Conservation (phyloP, 1,140 invertebrate species). For the Geopemphigus sp. region DNA sequence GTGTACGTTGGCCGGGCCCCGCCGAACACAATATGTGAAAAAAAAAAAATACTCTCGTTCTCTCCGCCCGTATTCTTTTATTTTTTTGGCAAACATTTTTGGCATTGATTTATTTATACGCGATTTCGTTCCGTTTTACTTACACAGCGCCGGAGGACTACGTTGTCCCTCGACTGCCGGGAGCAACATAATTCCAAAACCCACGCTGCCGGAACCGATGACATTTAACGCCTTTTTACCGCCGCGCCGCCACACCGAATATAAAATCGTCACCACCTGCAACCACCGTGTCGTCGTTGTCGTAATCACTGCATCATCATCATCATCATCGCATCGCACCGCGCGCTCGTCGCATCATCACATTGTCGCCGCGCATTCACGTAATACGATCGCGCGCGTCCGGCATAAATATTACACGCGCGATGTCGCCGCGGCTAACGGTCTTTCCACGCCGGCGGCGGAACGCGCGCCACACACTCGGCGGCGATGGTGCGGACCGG, state of each 20-base stretch:
- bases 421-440: too few relatives aligned
- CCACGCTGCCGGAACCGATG: conserved; percentile 39
- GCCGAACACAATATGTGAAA: conserved; percentile 1
- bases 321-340: too few relatives aligned
- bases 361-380: background rate
- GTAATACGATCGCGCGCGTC: background rate
- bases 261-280: background rate
- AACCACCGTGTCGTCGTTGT: background rate
- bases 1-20: conserved; percentile 8
- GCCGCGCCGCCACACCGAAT: conserved; percentile 4
- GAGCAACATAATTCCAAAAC: conserved; percentile 41
- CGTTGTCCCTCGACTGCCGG: conserved; percentile 36
- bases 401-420: too few relatives aligned
- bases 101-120: conserved; percentile 50
- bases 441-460: background rate
- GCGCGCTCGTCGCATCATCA: background rate
- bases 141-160: conserved; percentile 47
- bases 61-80: conserved; percentile 10
- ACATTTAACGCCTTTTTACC: conserved; percentile 39
- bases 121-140: conserved; percentile 28
- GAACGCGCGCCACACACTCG: background rate
- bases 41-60: conserved; percentile 20
- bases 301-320: background rate
- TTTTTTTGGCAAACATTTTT: conserved; percentile 49
- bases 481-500: background rate